Evolutionary conservation across 2,888 invertebrate species (phyloP).

Genomic region (Leptinotarsa juncta): DNA sequence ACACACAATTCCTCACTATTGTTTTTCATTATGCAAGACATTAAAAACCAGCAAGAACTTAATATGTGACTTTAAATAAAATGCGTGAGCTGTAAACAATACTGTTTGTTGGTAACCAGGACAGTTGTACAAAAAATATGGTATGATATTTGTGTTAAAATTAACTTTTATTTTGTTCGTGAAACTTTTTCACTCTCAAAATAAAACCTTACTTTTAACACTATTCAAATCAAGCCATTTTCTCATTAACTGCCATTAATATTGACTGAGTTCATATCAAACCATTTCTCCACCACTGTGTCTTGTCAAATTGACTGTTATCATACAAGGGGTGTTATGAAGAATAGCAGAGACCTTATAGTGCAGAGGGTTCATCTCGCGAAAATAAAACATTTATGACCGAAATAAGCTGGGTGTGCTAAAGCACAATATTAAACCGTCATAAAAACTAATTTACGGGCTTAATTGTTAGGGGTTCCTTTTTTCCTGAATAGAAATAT

Average conservation of each 20-base stretch:
- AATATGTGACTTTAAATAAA: too few species aligned
- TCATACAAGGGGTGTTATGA: slow-evolving; percentile 40
- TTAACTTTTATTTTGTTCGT: too few species aligned
- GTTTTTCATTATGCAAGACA: too few species aligned
- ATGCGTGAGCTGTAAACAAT: too few species aligned
- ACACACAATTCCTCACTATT: too few species aligned
- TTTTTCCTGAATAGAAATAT: slow-evolving; percentile 21
- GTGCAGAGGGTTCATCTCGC: slow-evolving; percentile 43
- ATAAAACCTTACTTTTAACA: too few species aligned
- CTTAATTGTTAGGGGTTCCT: slow-evolving; percentile 30
- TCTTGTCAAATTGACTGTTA: neutral
- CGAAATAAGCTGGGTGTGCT: slow-evolving; percentile 19
- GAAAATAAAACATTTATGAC: slow-evolving; percentile 50
- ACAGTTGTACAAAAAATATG: too few species aligned
- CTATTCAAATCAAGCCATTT: too few species aligned
- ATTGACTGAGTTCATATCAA: neutral
- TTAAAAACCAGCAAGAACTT: too few species aligned
- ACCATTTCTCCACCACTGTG: slow-evolving; percentile 17
- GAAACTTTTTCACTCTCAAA: too few species aligned
- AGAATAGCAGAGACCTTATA: slow-evolving; percentile 46
- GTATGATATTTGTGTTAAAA: too few species aligned
- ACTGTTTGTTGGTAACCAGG: too few species aligned
- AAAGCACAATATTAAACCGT: slow-evolving; percentile 31
- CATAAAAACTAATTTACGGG: slow-evolving; percentile 26
- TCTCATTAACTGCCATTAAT: neutral